Evolutionary conservation across 2,888 invertebrate species (phyloP).

Genomic region (Agrilus cyanescens): DNA sequence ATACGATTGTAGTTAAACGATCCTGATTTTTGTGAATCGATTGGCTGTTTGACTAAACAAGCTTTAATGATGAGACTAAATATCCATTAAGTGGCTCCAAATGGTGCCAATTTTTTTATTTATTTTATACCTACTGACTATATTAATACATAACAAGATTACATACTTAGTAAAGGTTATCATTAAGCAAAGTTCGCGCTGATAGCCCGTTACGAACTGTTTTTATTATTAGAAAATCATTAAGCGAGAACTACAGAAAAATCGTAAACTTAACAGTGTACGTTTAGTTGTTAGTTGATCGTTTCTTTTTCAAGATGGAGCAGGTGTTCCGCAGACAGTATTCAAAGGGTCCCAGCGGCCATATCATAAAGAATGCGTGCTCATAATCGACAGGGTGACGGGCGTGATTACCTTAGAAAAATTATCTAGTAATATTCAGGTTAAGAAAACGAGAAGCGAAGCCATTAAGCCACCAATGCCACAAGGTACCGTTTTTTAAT

Average conservation of each 20-base stretch:
- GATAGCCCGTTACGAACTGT: too few relatives aligned
- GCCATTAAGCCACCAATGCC: constrained; percentile 26
- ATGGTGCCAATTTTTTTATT: too few relatives aligned
- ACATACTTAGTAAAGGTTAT: too few relatives aligned
- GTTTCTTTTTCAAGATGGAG: constrained; percentile 53
- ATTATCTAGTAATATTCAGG: constrained; percentile 81
- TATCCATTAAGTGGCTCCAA: too few relatives aligned
- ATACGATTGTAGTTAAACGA: neutral
- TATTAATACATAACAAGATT: too few relatives aligned
- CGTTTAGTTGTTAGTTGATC: neutral
- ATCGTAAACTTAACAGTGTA: neutral
- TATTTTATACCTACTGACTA: too few relatives aligned
- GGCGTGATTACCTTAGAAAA: constrained; percentile 90
- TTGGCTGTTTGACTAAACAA: too few relatives aligned
- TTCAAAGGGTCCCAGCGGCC: constrained; percentile 91
- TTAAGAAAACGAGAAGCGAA: constrained; percentile 77
- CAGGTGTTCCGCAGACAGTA: constrained; percentile 82
- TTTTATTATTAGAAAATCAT: too few relatives aligned
- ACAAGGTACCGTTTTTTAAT: constrained; percentile 15
- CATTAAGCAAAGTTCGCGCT: too few relatives aligned
- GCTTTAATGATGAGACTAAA: too few relatives aligned
- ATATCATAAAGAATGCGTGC: constrained; percentile 87
- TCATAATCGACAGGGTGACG: constrained; percentile 84
- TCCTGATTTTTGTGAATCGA: too few relatives aligned
- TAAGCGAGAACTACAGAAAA: too few relatives aligned